phyloP scores from a whole-genome alignment of 2,113 vertebrate species.

The Psilopsiagon aymara region DNA sequence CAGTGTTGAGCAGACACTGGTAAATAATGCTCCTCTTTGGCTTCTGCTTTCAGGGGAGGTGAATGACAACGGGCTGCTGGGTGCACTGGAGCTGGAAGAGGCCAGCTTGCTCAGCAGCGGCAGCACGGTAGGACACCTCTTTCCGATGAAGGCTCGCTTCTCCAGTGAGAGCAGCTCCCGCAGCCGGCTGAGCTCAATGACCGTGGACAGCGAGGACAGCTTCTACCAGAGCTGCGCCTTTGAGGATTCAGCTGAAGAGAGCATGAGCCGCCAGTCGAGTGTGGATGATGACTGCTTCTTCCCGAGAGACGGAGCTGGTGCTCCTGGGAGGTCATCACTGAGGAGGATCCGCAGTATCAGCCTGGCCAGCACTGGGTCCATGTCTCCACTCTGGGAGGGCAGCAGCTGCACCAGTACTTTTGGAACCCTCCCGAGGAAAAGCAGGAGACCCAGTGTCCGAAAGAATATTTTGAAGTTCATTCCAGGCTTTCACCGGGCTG shows the following conservation, averaged over 20 bases:
- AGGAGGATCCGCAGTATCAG: constrained; percentile 84
- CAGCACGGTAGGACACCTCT: accelerated
- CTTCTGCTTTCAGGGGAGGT: constrained; percentile 75
- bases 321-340: constrained; percentile 27
- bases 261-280: constrained; percentile 80
- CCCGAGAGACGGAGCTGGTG: constrained; percentile 24
- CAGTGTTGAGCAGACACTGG: accelerated
- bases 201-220: constrained; percentile 84
- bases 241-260: constrained; percentile 71
- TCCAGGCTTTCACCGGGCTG: constrained; percentile 87
- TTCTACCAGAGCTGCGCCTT: constrained; percentile 73
- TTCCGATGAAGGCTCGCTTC: constrained; percentile 63
- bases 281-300: constrained; percentile 81
- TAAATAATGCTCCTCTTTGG: not conserved
- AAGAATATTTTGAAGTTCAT: constrained; percentile 89
- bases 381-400: constrained; percentile 85
- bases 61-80: constrained; percentile 53
- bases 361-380: constrained; percentile 78
- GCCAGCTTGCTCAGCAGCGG: not conserved
- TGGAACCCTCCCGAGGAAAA: constrained; percentile 89
- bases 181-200: constrained; percentile 81
- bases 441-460: constrained; percentile 79
- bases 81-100: constrained; percentile 63
- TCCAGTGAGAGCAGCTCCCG: constrained; percentile 90
- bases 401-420: constrained; percentile 74